Evolutionary conservation across 2,113 vertebrate species (phyloP), one percentile per base, ranked within the genome.

Genomic region (Saccopteryx leptura): DNA sequence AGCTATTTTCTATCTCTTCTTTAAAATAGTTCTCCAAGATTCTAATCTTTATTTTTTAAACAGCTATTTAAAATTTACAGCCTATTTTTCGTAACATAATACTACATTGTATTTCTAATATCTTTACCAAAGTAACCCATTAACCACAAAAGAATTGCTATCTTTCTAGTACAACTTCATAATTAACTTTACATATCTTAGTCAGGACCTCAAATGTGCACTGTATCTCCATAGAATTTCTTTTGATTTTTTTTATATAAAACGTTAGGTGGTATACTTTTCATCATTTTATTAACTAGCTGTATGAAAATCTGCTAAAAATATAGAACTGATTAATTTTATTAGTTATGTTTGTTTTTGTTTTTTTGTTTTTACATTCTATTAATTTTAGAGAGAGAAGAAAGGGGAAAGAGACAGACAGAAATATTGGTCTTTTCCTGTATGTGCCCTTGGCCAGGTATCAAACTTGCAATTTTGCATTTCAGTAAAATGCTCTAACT

Each of bases 191-290:
- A 3, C 0, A 80, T 26, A 68, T 33, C n/a, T 28, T 11, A 71
- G 1, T 82, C 83, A 66, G 79, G 39, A 0, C 0, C 92, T 92
- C 69, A 97, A 91, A 78, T 39, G 28, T 63, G 1, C 8, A 84
- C 4, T 23, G 5, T 46, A 0, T 63, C 5, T 82, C 14, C 18
- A 58, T 31, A 81, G 0, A 83, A n/a, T 28, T 92, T 68, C 23
- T 28, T 63, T 93, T 79, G 69, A 58, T 1, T 79, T 95, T 94
- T 80, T 79, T 69, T 1, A 79, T 95, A 95, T 21, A 88, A 94
- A 91, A 90, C 85, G 12, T 24, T 21, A 72, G 33, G 72, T 83
- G 61, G 18, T 18, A 71, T 65, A 54, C 5, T 72, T 90, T 46
- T 89, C 23, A 94, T 31, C 12, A 94, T 76, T 91, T 93, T 84